Percentiles rank a stretch among this genome's conserved stretches.
Evolutionary conservation across 2,113 vertebrate genomes (phyloP).

Genomic region (Crotalus tigris): DNA sequence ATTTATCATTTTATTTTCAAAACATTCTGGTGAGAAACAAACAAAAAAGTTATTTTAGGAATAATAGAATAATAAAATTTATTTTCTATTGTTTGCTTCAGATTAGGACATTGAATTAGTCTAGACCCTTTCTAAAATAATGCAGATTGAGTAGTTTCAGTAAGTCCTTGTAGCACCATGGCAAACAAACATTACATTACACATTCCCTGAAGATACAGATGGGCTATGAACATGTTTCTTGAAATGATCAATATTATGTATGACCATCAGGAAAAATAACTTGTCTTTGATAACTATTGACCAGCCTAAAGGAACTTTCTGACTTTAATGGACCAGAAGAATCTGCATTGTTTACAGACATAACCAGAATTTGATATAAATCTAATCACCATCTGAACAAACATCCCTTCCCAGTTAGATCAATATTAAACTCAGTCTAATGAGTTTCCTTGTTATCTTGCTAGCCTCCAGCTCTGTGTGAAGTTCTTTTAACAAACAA

Average conservation of each 20-base stretch:
- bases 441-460: conserved; percentile 8
- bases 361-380: not conserved
- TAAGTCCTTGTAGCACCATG: not conserved
- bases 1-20: not conserved
- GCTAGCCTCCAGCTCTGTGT: rapidly evolving
- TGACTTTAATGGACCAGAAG: not conserved
- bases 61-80: not conserved
- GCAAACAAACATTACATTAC: not conserved
- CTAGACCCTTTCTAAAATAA: not conserved
- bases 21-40: not conserved
- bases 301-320: not conserved
- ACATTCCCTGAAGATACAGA: not conserved
- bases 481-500: not conserved
- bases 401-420: not conserved
- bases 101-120: not conserved
- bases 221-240: not conserved
- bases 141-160: not conserved
- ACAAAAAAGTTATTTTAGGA: not conserved
- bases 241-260: not conserved
- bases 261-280: not conserved
- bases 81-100: not conserved
- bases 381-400: not conserved
- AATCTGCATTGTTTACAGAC: not conserved
- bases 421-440: conserved; percentile 10
- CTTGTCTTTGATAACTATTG: not conserved